Percentiles rank a stretch among this genome's conserved stretches.
Evolutionary conservation across 2,113 vertebrate genomes (phyloP).

Genomic region (Dipodomys spectabilis): DNA sequence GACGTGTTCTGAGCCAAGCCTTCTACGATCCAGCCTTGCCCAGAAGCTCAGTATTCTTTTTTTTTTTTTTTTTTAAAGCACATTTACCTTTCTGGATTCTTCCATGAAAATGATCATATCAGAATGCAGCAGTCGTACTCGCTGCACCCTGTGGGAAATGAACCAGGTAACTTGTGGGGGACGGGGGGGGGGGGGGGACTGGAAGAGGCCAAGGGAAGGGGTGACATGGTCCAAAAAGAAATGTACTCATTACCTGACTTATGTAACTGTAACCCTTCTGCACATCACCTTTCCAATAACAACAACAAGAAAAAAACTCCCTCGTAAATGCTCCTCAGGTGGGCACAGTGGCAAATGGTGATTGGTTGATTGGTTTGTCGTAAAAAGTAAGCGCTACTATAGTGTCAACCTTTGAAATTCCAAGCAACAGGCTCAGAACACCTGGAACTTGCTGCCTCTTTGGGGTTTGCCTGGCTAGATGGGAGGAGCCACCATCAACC

Average conservation of each 20-base stretch:
- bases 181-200: too few species aligned
- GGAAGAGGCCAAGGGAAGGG: too few species aligned
- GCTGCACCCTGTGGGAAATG: too few species aligned
- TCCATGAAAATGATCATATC: too few species aligned
- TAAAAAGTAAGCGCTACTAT: neutral
- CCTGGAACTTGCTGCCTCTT: neutral
- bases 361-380: neutral
- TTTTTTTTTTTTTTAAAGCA: neutral
- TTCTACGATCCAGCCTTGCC: neutral
- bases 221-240: too few species aligned
- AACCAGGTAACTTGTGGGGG: too few species aligned
- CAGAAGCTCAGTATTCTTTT: neutral
- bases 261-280: too few species aligned
- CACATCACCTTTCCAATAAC: too few species aligned
- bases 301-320: neutral
- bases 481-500: neutral
- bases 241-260: too few species aligned
- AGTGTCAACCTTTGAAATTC: slow-evolving; percentile 20
- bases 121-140: too few species aligned
- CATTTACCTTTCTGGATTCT: neutral
- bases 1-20: neutral
- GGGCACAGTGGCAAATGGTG: neutral
- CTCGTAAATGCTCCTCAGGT: neutral
- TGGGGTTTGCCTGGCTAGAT: neutral
- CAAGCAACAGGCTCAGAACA: neutral